Conservation (phyloP, 2,113 vertebrate species). For the Chrysemys picta region DNA sequence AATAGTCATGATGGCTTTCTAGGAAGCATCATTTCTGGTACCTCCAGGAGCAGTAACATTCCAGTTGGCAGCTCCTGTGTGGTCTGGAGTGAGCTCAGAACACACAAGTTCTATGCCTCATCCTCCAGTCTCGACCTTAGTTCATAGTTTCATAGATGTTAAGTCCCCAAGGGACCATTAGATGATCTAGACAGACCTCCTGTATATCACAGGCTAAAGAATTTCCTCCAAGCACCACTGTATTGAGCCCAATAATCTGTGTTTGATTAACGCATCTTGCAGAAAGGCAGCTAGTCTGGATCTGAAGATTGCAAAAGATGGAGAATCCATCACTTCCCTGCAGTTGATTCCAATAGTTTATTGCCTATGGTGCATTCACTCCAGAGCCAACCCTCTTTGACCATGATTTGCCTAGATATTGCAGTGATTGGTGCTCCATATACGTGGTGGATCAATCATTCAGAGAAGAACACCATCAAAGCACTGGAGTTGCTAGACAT, state of each 20-base stretch:
- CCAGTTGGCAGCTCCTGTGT: background rate
- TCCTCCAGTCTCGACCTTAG: background rate
- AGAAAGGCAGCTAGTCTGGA: background rate
- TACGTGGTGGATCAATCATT: background rate
- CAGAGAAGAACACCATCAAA: background rate
- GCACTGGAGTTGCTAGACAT: background rate
- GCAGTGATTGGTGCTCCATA: background rate
- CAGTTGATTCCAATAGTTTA: background rate
- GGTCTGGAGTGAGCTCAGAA: background rate
- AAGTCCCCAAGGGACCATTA: background rate
- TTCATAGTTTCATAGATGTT: background rate
- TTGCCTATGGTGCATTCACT: background rate
- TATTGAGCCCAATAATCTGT: background rate
- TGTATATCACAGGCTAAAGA: background rate
- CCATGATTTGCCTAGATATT: background rate
- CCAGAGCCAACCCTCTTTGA: background rate
- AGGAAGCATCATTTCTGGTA: background rate
- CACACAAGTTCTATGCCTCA: background rate
- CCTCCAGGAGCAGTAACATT: background rate
- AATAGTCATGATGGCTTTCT: background rate
- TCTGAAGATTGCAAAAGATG: background rate
- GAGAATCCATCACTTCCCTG: background rate
- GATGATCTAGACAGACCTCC: background rate
- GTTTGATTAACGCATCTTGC: background rate
- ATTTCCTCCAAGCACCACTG: background rate